A percentile compares a stretch with the other conserved stretches of the same genome.
Evolutionary conservation across 2,888 invertebrate genomes (phyloP).

Genomic region (Athalia cordata): DNA sequence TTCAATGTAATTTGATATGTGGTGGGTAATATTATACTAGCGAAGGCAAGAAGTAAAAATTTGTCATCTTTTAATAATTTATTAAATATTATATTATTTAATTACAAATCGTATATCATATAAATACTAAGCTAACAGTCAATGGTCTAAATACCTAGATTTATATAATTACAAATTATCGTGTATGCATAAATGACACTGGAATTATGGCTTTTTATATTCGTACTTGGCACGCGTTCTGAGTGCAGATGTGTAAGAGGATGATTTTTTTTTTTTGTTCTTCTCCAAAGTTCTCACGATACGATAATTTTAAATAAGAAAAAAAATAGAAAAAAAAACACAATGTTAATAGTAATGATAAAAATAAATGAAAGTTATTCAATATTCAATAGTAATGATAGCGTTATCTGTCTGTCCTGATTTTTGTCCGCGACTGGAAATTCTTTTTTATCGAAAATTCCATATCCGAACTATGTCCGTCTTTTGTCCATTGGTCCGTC

Average conservation of each 20-base stretch:
- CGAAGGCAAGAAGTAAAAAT: background rate
- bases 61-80: slow-evolving; percentile 58
- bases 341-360: slow-evolving; percentile 1
- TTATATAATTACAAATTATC: slow-evolving; percentile 36
- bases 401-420: background rate
- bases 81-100: slow-evolving; percentile 47
- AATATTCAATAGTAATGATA: background rate
- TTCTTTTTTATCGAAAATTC: background rate
- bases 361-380: background rate
- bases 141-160: slow-evolving; percentile 30
- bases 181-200: slow-evolving; percentile 31
- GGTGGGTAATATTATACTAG: background rate
- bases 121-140: slow-evolving; percentile 67
- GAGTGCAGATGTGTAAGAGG: background rate
- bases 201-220: slow-evolving; percentile 27
- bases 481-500: slow-evolving; percentile 3
- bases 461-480: background rate
- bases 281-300: background rate
- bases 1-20: background rate
- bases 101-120: slow-evolving; percentile 50
- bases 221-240: background rate
- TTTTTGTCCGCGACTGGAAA: background rate
- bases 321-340: slow-evolving; percentile 28
- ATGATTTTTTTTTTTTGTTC: background rate
- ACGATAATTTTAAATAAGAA: slow-evolving; percentile 51